Base-by-base conservation (phyloP, 2,797 vertebrate species). In the Nasua narica region DNA sequence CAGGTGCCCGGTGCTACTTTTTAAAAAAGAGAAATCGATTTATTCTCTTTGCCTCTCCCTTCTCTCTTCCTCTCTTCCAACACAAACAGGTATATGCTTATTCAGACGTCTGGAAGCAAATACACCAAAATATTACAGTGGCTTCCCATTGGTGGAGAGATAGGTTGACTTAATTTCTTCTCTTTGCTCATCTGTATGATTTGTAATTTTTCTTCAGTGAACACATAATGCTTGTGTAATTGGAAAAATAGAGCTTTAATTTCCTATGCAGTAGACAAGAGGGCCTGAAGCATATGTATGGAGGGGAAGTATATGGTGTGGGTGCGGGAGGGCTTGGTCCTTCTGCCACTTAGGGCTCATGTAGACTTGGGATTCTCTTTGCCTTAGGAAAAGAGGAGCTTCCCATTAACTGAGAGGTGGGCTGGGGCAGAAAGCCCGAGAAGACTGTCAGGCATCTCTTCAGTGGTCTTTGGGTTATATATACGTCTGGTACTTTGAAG, bases 161-260 rank as follows among this genome's bases (percentile, higher is more conserved):
- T 69, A 85, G 29, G 40, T 48, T 65, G 56, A 84, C 43, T 92
- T 93, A 79, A 91, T 91, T 81, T 84, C 52, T 83, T 94, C 74
- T 62, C 56, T 95, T 95, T 94, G 58, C 35, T 97, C 56, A 27
- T 67, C 16, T 87, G 10, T 82, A 83, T 90, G 81, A 52, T 84
- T 82, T 70, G 90, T 86, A 72, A 65, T 67, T 94, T 90, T 96
- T 85, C 83, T 92, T 87, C 54, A 23, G 27, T 32, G 35, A 78
- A 43, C 58, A 15, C 32, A 12, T 40, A 86, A 76, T 77, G 21
- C 40, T 48, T 52, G 2, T 48, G 40, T 78, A 76, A 60, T 37
- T 93, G 56, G n/a, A 48, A 92, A 95, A 93, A 18, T 35, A 77
- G 32, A 70, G 32, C 46, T 65, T 65, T 90, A 91, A 67, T 72